Evolutionary conservation across 2,888 invertebrate genomes (phyloP).

Genomic region (Petrophora chlorosata): DNA sequence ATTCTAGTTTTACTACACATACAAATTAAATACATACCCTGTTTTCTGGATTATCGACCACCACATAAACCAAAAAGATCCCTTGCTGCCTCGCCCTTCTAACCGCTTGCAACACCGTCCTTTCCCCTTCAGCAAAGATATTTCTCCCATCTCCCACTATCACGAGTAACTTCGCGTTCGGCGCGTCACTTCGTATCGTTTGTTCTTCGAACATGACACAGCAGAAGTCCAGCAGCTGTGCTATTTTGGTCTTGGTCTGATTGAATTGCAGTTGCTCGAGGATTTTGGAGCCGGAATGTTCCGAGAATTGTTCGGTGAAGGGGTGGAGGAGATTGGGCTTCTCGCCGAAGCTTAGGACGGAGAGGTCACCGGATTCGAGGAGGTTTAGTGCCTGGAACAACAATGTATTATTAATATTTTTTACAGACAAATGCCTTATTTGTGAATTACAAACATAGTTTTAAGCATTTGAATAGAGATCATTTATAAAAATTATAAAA

Average conservation of each 20-base stretch:
- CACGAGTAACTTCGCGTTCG: slow-evolving; percentile 93
- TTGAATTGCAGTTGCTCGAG: slow-evolving; percentile 93
- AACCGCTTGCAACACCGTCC: slow-evolving; percentile 89
- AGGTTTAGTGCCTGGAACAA: slow-evolving; percentile 89
- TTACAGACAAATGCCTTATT: neutral
- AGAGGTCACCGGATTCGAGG: slow-evolving; percentile 96
- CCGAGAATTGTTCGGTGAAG: slow-evolving; percentile 93
- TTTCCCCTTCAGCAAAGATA: slow-evolving; percentile 94
- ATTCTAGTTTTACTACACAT: neutral
- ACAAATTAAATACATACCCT: slow-evolving; percentile 83
- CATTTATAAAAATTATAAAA: too few relatives aligned
- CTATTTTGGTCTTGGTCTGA: slow-evolving; percentile 95
- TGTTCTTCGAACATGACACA: slow-evolving; percentile 84
- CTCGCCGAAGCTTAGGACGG: slow-evolving; percentile 96
- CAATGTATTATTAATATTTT: neutral
- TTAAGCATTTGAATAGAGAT: too few relatives aligned
- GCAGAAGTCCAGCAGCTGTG: slow-evolving; percentile 91
- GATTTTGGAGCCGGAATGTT: slow-evolving; percentile 92
- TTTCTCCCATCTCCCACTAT: slow-evolving; percentile 98
- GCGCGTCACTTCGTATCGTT: slow-evolving; percentile 75
- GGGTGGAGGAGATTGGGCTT: slow-evolving; percentile 93
- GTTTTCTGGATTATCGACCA: slow-evolving; percentile 96
- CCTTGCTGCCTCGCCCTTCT: slow-evolving; percentile 90
- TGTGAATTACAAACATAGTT: too few relatives aligned
- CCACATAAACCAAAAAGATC: slow-evolving; percentile 97